Evolutionary conservation across 2,797 vertebrate species (phyloP).

Genomic region (Sus cebifrons): DNA sequence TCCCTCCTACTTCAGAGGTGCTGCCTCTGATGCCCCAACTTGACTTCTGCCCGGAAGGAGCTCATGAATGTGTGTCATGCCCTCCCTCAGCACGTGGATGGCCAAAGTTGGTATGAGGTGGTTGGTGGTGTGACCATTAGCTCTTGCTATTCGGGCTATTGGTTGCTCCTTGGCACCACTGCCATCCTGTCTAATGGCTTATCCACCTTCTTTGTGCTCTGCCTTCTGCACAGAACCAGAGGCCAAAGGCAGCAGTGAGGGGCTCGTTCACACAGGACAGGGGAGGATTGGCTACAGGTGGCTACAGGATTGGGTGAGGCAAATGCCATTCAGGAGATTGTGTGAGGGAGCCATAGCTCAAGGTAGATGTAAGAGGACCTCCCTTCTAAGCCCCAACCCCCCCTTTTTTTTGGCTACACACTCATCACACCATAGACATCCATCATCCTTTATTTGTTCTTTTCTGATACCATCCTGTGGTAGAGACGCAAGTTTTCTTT

Average conservation of each 20-base stretch:
- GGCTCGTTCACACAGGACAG: not conserved
- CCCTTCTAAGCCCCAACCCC: not conserved
- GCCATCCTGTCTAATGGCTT: not conserved
- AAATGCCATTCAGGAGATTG: not conserved
- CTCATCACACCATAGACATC: not conserved
- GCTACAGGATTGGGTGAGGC: not conserved
- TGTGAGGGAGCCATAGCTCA: not conserved
- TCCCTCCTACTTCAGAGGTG: constrained; percentile 71
- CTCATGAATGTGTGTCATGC: constrained; percentile 45
- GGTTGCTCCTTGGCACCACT: constrained; percentile 69
- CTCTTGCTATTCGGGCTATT: constrained; percentile 68
- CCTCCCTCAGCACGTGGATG: constrained; percentile 68
- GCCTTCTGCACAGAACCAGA: constrained; percentile 66
- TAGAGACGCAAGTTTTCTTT: not conserved
- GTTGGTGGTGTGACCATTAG: constrained; percentile 75
- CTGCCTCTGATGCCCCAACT: not conserved
- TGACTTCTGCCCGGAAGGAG: constrained; percentile 64
- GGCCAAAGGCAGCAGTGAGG: not conserved
- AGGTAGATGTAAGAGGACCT: not conserved
- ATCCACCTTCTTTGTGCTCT: not conserved
- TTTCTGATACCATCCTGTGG: not conserved
- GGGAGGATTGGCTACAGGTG: not conserved
- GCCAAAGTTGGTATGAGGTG: constrained; percentile 80
- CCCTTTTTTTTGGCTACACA: not conserved
- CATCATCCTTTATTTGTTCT: not conserved